Conservation (phyloP, 1,140 invertebrate species). For the Cyphomyrmex costatus region DNA sequence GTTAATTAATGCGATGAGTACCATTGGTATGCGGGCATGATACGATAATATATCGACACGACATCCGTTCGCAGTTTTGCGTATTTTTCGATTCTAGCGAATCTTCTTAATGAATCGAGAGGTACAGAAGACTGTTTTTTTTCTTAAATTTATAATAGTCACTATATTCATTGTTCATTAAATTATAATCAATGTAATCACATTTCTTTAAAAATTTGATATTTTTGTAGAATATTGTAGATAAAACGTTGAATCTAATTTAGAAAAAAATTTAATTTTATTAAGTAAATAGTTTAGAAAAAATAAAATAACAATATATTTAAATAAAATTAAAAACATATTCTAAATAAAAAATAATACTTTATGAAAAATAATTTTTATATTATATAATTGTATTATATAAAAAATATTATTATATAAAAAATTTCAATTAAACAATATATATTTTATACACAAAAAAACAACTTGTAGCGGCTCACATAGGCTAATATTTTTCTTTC, state of each 20-base stretch:
- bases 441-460: too few species aligned
- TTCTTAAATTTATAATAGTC: neutral
- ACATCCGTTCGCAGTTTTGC: neutral
- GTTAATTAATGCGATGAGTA: conserved; percentile 67
- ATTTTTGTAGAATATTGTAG: neutral
- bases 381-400: too few species aligned
- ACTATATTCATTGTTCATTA: neutral
- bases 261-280: neutral
- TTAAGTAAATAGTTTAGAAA: neutral
- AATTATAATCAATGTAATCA: neutral
- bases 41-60: conserved; percentile 35
- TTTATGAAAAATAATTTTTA: too few species aligned
- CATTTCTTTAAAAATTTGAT: neutral
- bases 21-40: conserved; percentile 20
- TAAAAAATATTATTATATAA: too few species aligned
- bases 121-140: neutral
- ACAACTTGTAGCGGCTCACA: too few species aligned
- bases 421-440: too few species aligned
- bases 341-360: too few species aligned
- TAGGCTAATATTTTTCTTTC: too few species aligned
- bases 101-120: neutral
- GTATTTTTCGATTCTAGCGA: neutral
- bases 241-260: neutral
- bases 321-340: neutral
- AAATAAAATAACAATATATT: neutral